phyloP scores from a whole-genome alignment of 2,797 vertebrate species.

The Etheostoma perlongum region DNA sequence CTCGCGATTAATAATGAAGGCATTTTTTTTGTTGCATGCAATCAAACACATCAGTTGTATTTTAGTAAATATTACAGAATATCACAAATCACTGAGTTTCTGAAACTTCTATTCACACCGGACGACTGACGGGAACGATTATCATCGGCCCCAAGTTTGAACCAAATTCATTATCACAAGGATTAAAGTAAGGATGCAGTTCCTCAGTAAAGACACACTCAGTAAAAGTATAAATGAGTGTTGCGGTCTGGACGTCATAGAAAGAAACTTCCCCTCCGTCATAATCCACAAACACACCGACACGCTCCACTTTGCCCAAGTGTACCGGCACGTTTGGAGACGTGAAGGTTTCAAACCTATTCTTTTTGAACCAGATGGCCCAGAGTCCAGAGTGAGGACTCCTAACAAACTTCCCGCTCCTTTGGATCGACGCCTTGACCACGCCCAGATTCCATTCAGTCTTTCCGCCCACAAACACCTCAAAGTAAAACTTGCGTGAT shows the following conservation, averaged over 20 bases:
- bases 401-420: not conserved
- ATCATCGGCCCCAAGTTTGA: conserved; percentile 62
- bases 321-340: conserved; percentile 23
- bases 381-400: conserved; percentile 47
- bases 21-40: not conserved
- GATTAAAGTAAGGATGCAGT: conserved; percentile 71
- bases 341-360: conserved; percentile 51
- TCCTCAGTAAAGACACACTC: conserved; percentile 52
- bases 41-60: not conserved
- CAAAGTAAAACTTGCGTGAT: conserved; percentile 60
- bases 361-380: conserved; percentile 59
- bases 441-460: conserved; percentile 68
- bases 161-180: conserved; percentile 68
- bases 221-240: conserved; percentile 50
- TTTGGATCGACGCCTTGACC: conserved; percentile 48
- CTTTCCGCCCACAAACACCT: conserved; percentile 67
- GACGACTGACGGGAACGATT: conserved; percentile 50
- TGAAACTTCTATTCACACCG: not conserved
- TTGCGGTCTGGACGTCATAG: conserved; percentile 39
- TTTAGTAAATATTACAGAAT: too few relatives aligned
- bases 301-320: conserved; percentile 45
- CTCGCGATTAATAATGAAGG: not conserved
- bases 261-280: conserved; percentile 49
- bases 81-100: not conserved
- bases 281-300: conserved; percentile 71